Base-by-base conservation (phyloP, 2,797 vertebrate species). In the Crax fasciolata region DNA sequence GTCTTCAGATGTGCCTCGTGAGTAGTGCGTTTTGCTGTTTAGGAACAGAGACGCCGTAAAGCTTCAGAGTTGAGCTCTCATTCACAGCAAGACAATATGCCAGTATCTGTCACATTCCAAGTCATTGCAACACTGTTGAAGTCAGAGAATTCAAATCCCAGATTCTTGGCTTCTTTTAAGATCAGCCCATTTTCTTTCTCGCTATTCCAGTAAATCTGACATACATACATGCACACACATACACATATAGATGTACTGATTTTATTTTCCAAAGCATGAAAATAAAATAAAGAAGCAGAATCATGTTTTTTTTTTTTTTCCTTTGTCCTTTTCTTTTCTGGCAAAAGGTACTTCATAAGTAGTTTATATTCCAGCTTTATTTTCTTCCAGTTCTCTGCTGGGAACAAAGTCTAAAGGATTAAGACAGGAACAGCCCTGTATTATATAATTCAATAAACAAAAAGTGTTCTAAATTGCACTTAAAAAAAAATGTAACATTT, bases 61-160 rank as follows among this genome's bases (percentile, higher is more conserved):
- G 85, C 84, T 94, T 93, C 51, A 39, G 74, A 77, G 75, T 58
- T 2, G 3, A 80, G 68, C 62, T 83, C 73, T 94, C 66, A 43
- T 94, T 90, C 95, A 76, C 84, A 87, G 72, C 81, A 80, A 90
- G 92, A 51, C 75, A 92, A n/a, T 86, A 86, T 93, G 90, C 57
- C 92, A 80, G 54, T 68, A 80, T 92, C 82, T 88, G 66, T 94
- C 76, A 75, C 39, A 62, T 75, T 91, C 58, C 68, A 84, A 91
- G 70, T 86, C 76, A 82, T 83, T 81, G 76, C 82, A 77, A 78
- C 11, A 5, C 57, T 81, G 46, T 2, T 91, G 84, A 91, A 96
- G 76, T 92, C 70, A 46, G 79, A 78, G 44, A 84, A 88, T 93
- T 93, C 32, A 76, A 90, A 62, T 76, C 82, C n/a, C 82, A 28